Evolutionary conservation across 2,113 vertebrate species (phyloP).

Genomic region (Crypturellus undulatus): DNA sequence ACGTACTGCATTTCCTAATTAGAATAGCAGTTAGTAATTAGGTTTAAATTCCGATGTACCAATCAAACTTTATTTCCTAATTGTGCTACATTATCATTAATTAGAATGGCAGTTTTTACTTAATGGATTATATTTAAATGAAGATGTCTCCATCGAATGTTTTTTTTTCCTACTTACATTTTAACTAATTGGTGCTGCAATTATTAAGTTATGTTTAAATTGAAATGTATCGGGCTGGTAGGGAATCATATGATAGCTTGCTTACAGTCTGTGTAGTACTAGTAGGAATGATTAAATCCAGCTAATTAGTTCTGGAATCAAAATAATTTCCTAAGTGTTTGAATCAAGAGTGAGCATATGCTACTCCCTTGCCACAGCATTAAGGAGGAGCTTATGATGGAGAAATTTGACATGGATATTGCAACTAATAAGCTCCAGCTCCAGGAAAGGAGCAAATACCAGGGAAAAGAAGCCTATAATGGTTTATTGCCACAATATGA

Average conservation of each 20-base stretch:
- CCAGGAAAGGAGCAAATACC: background rate
- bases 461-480: background rate
- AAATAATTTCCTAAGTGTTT: conserved; percentile 43
- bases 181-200: conserved; percentile 70
- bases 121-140: conserved; percentile 76
- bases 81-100: conserved; percentile 76
- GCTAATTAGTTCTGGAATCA: conserved; percentile 57
- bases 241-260: conserved; percentile 34
- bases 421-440: background rate
- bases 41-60: conserved; percentile 72
- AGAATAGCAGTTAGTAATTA: conserved; percentile 69
- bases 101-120: conserved; percentile 75
- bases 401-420: background rate
- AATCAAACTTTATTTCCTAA: conserved; percentile 78
- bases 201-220: conserved; percentile 68
- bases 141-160: conserved; percentile 61
- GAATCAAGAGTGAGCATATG: background rate
- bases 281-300: conserved; percentile 39
- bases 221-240: conserved; percentile 57
- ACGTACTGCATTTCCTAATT: conserved; percentile 68
- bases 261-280: conserved; percentile 34
- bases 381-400: conserved; percentile 4
- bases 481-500: background rate
- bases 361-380: background rate
- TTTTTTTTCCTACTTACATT: conserved; percentile 57